Evolutionary conservation across 1,140 invertebrate species (phyloP), one percentile per base, ranked within the genome.

Genomic region (Solenopsis invicta): DNA sequence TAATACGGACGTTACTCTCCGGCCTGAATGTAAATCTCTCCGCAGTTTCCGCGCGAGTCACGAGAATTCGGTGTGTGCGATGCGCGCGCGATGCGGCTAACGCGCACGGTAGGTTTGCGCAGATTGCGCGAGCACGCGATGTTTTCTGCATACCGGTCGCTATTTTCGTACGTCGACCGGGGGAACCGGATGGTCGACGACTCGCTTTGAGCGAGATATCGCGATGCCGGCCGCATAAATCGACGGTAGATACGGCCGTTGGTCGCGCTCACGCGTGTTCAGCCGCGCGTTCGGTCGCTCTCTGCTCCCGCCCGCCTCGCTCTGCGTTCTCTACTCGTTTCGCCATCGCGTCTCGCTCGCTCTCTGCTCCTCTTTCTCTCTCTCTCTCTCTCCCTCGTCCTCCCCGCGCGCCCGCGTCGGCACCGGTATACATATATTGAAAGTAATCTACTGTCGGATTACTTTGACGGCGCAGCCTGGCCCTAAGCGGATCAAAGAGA

Each of bases 381-480:
- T n/a, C n/a, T n/a, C n/a, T n/a, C n/a, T n/a, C n/a, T n/a, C n/a
- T n/a, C n/a, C n/a, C n/a, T n/a, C n/a, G n/a, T n/a, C n/a, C n/a
- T n/a, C n/a, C n/a, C n/a, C n/a, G n/a, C n/a, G n/a, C n/a, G n/a
- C 29, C 50, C 61, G 72, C 85, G 54, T 81, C 75, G 88, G 74
- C 81, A 75, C 66, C 56, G n/a, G 16, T 87, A 80, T 82, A 76
- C 64, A 61, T 88, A 75, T 88, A 91, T 91, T 72, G 86, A 88
- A 89, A 91, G 90, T 91, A 91, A 91, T 91, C 90, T 89, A 91
- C 90, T 87, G 90, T 88, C 90, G 90, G 90, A 91, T 91, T 91
- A 91, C 90, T 91, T 91, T 91, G 90, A 91, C 86, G 88, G 87
- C 77, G 48, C 48, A 85, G 78, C 76, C 86, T 64, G 69, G 80